Evolutionary conservation across 2,888 invertebrate genomes (phyloP), one percentile per base, ranked within the genome.

Genomic region (Cloeon dipterum): DNA sequence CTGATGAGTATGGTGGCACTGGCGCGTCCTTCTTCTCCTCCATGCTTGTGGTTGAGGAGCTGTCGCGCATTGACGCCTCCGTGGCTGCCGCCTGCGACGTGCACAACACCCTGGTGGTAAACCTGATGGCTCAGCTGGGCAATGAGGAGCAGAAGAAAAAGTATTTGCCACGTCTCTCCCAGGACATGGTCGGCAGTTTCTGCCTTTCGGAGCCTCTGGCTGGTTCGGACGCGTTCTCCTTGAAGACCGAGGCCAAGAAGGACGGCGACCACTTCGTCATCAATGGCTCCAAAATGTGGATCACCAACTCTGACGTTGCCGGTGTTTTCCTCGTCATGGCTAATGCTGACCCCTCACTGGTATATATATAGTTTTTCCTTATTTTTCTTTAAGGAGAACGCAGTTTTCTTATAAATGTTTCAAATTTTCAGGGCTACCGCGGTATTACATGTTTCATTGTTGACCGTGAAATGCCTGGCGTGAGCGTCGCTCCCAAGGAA

Each of bases 271-370:
- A 88, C 48, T 94, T 69, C 53, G 54, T 94, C 37, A 65, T 98
- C 43, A 93, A 85, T 55, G 96, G 96, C 32, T 75, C 82, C 10
- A 98, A 96, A 62, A 82, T 91, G 78, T 96, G 96, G 96, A 94
- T 96, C 46, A 89, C 89, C 1, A 93, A 89, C 59, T 86, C 94
- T 0, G 91, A 88, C 50, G 66, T 89, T 35, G 86, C 94, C 39
- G 86, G 82, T 19, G 65, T 94, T 5, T 96, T 93, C 58, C 59
- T 94, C 5, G 83, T 94, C 7, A 85, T 94, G 70, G 93, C 91
- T 2, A 94, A 93, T 54, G 88, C 81, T 42, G 74, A 89, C 56
- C 81, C 83, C 10, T 70, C 76, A 20, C 72, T 70, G 55, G 83
- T 82, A n/a, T n/a, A n/a, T n/a, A n/a, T n/a, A n/a, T n/a, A 37